phyloP scores from a whole-genome alignment of 30 jellyfish, hydroid and myxozoan genomes.

The Aurelia aurita complex sp. Pacific region DNA sequence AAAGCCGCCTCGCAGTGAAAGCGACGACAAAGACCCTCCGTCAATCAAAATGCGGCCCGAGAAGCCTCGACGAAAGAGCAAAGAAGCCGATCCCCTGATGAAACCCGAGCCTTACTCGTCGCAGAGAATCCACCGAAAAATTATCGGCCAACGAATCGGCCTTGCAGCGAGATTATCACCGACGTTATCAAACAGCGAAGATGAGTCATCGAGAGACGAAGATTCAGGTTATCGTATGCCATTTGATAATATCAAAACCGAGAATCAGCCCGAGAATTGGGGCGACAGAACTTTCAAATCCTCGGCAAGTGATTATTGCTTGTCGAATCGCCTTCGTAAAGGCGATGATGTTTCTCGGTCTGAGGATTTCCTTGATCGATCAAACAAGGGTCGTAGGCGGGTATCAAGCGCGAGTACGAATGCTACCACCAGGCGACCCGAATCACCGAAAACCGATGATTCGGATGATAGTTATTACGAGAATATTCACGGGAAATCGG shows the following conservation, averaged over 20 bases:
- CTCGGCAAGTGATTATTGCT: conserved; percentile 19
- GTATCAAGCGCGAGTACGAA: not conserved
- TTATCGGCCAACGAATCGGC: conserved; percentile 14
- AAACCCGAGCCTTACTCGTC: conserved; percentile 71
- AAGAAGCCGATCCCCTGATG: conserved; percentile 16
- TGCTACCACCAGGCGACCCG: not conserved
- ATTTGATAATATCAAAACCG: conserved; percentile 1
- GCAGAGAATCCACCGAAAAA: conserved; percentile 49
- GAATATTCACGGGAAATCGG: conserved; percentile 28
- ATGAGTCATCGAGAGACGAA: conserved; percentile 12
- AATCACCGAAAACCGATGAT: not conserved
- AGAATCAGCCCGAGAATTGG: not conserved
- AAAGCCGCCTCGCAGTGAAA: conserved; percentile 83
- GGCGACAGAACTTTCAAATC: conserved; percentile 11
- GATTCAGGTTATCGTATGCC: conserved; percentile 10
- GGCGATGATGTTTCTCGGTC: conserved; percentile 17
- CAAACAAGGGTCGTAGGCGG: no score
- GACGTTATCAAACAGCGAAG: conserved; percentile 54
- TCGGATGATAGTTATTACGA: conserved; percentile 36
- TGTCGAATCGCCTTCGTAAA: conserved; percentile 15
- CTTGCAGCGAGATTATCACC: conserved; percentile 53
- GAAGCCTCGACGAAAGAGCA: conserved; percentile 61
- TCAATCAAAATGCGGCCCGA: conserved; percentile 18
- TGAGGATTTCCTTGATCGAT: conserved; percentile 7
- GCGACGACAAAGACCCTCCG: conserved; percentile 43